These are phyloP conservation scores for Venturia canescens DNA, from an alignment of 1,140 invertebrate genomes.

Conservation along the genomic window DNA sequence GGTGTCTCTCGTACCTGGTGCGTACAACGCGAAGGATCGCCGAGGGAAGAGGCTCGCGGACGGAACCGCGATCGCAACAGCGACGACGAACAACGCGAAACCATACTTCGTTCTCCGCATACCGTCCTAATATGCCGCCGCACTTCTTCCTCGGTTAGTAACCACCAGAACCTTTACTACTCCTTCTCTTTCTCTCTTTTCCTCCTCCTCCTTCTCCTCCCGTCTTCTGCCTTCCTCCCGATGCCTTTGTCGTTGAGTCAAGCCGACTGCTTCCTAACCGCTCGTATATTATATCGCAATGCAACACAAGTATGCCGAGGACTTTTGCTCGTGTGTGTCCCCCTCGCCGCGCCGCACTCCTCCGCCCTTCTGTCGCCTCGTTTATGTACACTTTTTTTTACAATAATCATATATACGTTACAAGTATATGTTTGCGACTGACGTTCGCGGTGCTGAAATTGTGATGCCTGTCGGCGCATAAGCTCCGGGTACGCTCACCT, in stretches of 20 bases:
- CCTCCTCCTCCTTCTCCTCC: not conserved
- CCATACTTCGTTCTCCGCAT: conserved; percentile 57
- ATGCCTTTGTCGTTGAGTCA: conserved; percentile 68
- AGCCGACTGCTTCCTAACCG: conserved; percentile 66
- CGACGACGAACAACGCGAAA: conserved; percentile 29
- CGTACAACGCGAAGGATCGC: conserved; percentile 34
- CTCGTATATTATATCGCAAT: conserved; percentile 70
- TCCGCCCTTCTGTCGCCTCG: conserved; percentile 42
- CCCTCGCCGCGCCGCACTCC: conserved; percentile 45
- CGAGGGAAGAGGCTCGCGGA: not conserved
- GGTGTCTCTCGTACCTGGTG: conserved; percentile 35
- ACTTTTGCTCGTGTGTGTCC: conserved; percentile 47
- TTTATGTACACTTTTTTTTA: conserved; percentile 40
- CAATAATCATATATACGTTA: conserved; percentile 8
- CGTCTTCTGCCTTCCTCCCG: conserved; percentile 7
- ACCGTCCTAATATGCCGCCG: conserved; percentile 69
- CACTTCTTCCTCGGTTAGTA: conserved; percentile 64
- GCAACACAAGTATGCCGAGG: conserved; percentile 62
- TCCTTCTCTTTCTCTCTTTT: not conserved
- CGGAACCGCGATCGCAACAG: conserved; percentile 43
- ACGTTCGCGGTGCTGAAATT: conserved; percentile 24
- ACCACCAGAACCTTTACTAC: conserved; percentile 40
- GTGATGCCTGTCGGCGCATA: conserved; percentile 44
- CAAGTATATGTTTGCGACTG: conserved; percentile 17
- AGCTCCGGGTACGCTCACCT: not conserved